Percentiles rank a stretch among this genome's conserved stretches.
Conservation (phyloP, 2,888 invertebrate genomes). For the Diarsia brunnea region DNA sequence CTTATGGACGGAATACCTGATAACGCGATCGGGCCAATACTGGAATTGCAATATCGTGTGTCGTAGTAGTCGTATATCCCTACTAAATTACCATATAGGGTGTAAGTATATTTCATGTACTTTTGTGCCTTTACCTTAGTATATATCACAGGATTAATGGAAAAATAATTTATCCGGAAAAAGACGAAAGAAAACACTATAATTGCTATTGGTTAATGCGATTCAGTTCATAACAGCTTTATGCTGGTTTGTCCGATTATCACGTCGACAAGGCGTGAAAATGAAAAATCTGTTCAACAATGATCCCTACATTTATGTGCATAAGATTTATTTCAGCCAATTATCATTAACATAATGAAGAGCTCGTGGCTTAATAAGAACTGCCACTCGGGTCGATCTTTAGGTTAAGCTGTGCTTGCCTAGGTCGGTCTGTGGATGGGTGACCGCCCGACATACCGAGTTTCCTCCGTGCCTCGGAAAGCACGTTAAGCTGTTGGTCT, state of each 20-base stretch:
- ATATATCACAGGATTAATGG: neutral
- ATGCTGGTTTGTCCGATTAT: neutral
- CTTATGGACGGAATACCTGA: slow-evolving; percentile 70
- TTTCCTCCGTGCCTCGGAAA: too few species aligned
- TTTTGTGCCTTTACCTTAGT: neutral
- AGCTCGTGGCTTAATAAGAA: too few species aligned
- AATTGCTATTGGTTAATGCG: too few species aligned
- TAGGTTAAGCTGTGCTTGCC: too few species aligned
- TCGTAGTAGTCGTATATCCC: slow-evolving; percentile 52
- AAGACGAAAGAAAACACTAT: too few species aligned
- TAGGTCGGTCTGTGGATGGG: too few species aligned
- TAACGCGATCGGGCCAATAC: slow-evolving; percentile 60
- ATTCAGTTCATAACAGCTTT: too few species aligned
- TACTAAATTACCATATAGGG: slow-evolving; percentile 18
- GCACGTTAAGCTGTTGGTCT: too few species aligned
- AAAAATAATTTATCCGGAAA: neutral
- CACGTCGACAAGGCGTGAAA: neutral
- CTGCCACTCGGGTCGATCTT: too few species aligned
- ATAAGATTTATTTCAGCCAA: too few species aligned
- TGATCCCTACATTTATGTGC: neutral
- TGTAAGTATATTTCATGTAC: neutral
- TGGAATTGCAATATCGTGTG: slow-evolving; percentile 60
- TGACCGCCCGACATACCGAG: too few species aligned
- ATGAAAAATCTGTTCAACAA: neutral
- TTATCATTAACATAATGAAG: neutral